Evolutionary conservation across 2,888 invertebrate genomes (phyloP).

Genomic region (Diarsia rubi): DNA sequence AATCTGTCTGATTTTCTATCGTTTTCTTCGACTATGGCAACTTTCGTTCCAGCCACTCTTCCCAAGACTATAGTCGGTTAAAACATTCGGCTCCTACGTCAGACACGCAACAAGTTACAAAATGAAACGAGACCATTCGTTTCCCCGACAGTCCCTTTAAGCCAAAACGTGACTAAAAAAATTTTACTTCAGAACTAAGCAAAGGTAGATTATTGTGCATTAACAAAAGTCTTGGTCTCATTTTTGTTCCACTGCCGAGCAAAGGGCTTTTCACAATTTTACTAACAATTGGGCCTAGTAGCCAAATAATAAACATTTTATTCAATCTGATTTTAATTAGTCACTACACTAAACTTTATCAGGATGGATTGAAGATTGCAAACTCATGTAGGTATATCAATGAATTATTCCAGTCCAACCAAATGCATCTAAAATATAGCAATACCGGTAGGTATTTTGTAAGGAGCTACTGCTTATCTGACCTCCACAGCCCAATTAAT

Average conservation of each 20-base stretch:
- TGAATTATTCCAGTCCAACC: not conserved
- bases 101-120: constrained; percentile 44
- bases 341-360: not conserved
- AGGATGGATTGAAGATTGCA: not conserved
- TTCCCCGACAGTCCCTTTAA: not conserved
- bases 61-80: not conserved
- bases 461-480: not conserved
- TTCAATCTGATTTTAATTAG: not conserved
- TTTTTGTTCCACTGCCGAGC: not conserved
- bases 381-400: not conserved
- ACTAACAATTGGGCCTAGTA: too few species aligned
- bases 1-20: not conserved
- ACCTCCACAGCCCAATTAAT: not conserved
- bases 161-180: not conserved
- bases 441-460: not conserved
- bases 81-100: not conserved
- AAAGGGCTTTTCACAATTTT: not conserved
- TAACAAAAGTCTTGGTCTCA: not conserved
- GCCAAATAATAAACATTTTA: not conserved
- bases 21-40: not conserved
- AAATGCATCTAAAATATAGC: not conserved
- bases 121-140: not conserved
- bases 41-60: not conserved
- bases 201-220: not conserved
- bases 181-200: not conserved